Evolutionary conservation across 2,797 vertebrate genomes (phyloP), one percentile per base, ranked within the genome.

Genomic region (Semaprochilodus insignis): DNA sequence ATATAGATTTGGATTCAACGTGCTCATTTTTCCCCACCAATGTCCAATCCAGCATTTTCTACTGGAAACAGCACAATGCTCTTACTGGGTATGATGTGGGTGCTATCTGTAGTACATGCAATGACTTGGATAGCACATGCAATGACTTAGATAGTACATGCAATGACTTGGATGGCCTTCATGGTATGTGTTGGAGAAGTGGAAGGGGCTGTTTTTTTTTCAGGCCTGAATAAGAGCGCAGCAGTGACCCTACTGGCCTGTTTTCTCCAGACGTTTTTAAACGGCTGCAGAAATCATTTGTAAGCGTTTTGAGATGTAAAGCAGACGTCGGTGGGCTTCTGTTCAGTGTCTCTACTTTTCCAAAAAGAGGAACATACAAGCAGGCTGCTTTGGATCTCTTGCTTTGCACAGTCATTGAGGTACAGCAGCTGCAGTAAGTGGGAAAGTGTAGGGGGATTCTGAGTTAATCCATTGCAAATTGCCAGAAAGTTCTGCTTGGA

Each of bases 281-380:
- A 59, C 85, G 87, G 77, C 81, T 85, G 77, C 44, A 72, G 74
- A 82, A 86, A 75, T 75, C 10, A 78, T 83, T 81, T 78, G 63
- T 71, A 84, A 83, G 52, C 25, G 52, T 87, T 70, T 80, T 74
- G 60, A 74, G 80, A 85, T 23, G 19, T 59, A 75, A 72, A 85
- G 81, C 77, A 78, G 73, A 76, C 71, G 65, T 82, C 23, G 48
- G 57, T n/a, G 25, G 52, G 44, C 23, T 25, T 78, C 48, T 73
- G 74, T 44, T 76, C 55, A 72, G 51, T 4, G 23, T 76, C 69
- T 74, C 14, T 60, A 31, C 36, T 52, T 69, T 21, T 62, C 31
- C 34, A 78, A 81, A 44, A 21, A 44, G 17, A 11, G 74, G 27
- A 48, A 8, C 2, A 21, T 48, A 8, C 55, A 71, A 54, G 44